These are phyloP conservation scores for Hetaerina americana DNA, from an alignment of 1,140 invertebrate genomes.

Conservation along the genomic window DNA sequence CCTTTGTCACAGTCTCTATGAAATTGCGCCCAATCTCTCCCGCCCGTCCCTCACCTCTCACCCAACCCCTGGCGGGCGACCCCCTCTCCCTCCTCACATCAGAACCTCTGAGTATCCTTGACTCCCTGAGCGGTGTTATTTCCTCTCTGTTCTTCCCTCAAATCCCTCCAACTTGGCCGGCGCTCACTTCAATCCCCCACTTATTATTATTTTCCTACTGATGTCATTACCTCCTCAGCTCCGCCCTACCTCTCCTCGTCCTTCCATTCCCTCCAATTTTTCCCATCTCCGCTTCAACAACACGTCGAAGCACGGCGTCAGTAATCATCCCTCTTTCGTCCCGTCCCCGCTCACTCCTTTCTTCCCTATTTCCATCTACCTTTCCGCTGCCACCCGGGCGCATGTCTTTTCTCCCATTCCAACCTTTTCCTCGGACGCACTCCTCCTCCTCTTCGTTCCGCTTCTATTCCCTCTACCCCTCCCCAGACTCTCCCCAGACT, in stretches of 20 bases:
- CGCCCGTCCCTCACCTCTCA: background rate
- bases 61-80: background rate
- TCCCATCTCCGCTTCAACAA: background rate
- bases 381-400: too few species aligned
- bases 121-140: background rate
- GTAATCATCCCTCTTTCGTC: background rate
- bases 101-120: background rate
- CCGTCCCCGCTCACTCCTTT: too few species aligned
- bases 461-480: too few species aligned
- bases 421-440: background rate
- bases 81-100: background rate
- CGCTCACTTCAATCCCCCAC: too few species aligned
- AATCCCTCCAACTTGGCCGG: too few species aligned
- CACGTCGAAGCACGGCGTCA: background rate
- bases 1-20: too few species aligned
- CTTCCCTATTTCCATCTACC: too few species aligned
- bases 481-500: too few species aligned
- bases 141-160: background rate
- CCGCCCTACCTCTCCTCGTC: background rate
- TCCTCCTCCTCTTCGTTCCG: background rate
- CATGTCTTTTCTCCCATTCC: background rate
- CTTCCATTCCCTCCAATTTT: background rate
- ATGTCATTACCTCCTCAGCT: background rate
- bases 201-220: background rate
- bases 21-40: too few species aligned